Conservation (phyloP, 1,140 invertebrate genomes). For the Ceratina calcarata region DNA sequence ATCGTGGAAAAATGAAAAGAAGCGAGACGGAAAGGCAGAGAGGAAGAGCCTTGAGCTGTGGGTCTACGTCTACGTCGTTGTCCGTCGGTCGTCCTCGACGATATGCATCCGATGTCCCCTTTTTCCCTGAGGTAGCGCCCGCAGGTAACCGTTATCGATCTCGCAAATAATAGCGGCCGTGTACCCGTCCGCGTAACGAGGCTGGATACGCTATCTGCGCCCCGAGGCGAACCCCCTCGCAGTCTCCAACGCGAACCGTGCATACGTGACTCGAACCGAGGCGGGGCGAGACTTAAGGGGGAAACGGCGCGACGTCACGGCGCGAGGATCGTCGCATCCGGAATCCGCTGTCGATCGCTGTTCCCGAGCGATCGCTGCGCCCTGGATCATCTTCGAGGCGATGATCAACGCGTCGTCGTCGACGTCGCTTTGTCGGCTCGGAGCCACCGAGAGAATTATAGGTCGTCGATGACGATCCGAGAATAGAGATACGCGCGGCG, state of each 20-base stretch:
- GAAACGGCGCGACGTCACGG: too few species aligned
- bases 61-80: background rate
- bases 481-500: background rate
- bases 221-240: slow-evolving; percentile 1
- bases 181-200: slow-evolving; percentile 61
- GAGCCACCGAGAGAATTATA: background rate
- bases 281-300: too few species aligned
- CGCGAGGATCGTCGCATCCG: too few species aligned
- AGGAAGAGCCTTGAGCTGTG: slow-evolving; percentile 24
- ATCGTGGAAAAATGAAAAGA: background rate
- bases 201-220: slow-evolving; percentile 37
- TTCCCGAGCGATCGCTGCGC: too few species aligned
- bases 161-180: slow-evolving; percentile 62
- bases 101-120: slow-evolving; percentile 46
- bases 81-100: slow-evolving; percentile 28
- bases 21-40: background rate
- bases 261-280: too few species aligned
- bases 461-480: background rate
- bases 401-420: too few species aligned
- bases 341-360: too few species aligned
- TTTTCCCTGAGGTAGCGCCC: slow-evolving; percentile 34
- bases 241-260: too few species aligned
- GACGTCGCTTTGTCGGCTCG: too few species aligned
- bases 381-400: too few species aligned
- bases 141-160: slow-evolving; percentile 64